These are phyloP conservation scores for Chalcosyrphus nemorum DNA, from an alignment of 2,888 invertebrate species.

Conservation along the genomic window DNA sequence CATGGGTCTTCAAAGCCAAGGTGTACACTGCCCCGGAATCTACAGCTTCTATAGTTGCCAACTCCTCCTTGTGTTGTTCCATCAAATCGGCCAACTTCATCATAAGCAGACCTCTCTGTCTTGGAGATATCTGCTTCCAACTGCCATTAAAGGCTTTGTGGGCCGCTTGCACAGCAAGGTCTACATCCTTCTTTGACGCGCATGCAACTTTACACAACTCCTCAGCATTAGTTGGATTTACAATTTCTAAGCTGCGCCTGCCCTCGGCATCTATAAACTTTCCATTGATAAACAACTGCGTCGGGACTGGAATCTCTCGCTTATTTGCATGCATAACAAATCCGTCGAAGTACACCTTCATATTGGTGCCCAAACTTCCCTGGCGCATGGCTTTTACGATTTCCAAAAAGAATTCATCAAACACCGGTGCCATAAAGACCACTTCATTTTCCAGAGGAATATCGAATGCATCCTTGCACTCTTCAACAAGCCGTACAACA, in stretches of 20 bases:
- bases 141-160: slow-evolving; percentile 94
- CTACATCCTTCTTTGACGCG: slow-evolving; percentile 91
- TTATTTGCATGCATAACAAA: slow-evolving; percentile 91
- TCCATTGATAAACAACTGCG: slow-evolving; percentile 95
- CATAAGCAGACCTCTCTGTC: slow-evolving; percentile 93
- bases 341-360: slow-evolving; percentile 85
- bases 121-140: slow-evolving; percentile 96
- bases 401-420: slow-evolving; percentile 89
- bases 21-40: slow-evolving; percentile 99
- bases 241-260: slow-evolving; percentile 85
- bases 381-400: slow-evolving; percentile 88
- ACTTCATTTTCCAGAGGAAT: slow-evolving; percentile 93
- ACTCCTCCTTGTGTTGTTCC: slow-evolving; percentile 96
- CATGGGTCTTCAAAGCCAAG: slow-evolving; percentile 96
- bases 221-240: slow-evolving; percentile 94
- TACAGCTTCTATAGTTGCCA: slow-evolving; percentile 96
- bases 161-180: slow-evolving; percentile 93
- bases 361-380: slow-evolving; percentile 83
- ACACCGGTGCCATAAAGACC: slow-evolving; percentile 95
- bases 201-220: slow-evolving; percentile 89
- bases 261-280: slow-evolving; percentile 91
- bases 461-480: slow-evolving; percentile 91
- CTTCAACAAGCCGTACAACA: slow-evolving; percentile 94
- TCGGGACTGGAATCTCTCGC: slow-evolving; percentile 92
- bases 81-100: slow-evolving; percentile 96